Conservation (phyloP, 2,888 invertebrate species). For the Elgonia sp. region DNA sequence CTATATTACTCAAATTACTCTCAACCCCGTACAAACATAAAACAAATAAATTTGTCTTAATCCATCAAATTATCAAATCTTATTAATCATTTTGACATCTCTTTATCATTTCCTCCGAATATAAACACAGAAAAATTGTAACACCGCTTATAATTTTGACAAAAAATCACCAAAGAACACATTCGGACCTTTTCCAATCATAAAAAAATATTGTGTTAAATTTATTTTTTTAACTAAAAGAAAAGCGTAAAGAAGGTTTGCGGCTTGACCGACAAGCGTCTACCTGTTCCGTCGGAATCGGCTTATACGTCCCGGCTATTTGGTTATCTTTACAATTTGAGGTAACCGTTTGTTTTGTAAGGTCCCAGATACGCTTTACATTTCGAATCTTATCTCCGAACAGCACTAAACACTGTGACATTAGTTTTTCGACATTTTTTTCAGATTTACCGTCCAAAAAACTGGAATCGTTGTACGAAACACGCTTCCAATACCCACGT, state of each 20-base stretch:
- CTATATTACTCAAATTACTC: too few relatives aligned
- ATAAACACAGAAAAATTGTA: too few relatives aligned
- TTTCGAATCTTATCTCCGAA: slow-evolving; percentile 68
- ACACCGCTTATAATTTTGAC: too few relatives aligned
- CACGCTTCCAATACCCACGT: slow-evolving; percentile 7
- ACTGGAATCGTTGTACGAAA: slow-evolving; percentile 56
- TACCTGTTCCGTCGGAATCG: slow-evolving; percentile 81
- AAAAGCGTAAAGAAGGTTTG: slow-evolving; percentile 27
- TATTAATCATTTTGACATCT: too few relatives aligned
- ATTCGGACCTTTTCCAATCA: too few relatives aligned
- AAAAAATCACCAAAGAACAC: too few relatives aligned
- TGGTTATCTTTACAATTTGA: slow-evolving; percentile 74
- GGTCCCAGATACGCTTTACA: slow-evolving; percentile 65
- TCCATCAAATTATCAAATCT: too few relatives aligned
- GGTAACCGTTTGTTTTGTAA: slow-evolving; percentile 72
- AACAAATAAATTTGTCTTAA: too few relatives aligned
- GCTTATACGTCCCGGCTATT: slow-evolving; percentile 67
- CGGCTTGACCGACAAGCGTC: slow-evolving; percentile 51
- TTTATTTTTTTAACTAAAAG: slow-evolving; percentile 38
- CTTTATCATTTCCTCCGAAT: too few relatives aligned
- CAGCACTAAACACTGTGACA: slow-evolving; percentile 61
- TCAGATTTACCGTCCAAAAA: slow-evolving; percentile 65
- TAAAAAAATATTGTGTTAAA: slow-evolving; percentile 5
- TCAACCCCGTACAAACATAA: too few relatives aligned
- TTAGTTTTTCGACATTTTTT: slow-evolving; percentile 67